Evolutionary conservation across 2,888 invertebrate genomes (phyloP).

Genomic region (Pammene aurita): DNA sequence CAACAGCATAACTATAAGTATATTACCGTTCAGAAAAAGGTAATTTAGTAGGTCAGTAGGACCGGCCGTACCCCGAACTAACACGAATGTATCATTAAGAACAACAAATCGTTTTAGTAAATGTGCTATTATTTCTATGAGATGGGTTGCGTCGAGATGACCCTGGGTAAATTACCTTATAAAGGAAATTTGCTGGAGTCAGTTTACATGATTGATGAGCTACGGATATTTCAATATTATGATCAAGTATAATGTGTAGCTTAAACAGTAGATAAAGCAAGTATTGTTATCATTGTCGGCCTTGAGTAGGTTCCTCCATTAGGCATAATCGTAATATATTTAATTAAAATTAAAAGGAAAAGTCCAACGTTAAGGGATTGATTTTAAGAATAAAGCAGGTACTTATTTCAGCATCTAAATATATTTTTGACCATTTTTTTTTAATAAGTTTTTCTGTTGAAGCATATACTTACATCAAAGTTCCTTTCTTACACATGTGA

Average conservation of each 20-base stretch:
- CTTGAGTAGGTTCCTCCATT: too few relatives aligned
- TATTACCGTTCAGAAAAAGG: conserved; percentile 13
- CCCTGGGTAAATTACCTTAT: conserved; percentile 12
- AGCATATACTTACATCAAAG: too few relatives aligned
- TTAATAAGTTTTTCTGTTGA: neutral
- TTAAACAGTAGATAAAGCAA: neutral
- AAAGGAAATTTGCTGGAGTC: conserved; percentile 8
- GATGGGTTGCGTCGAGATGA: neutral
- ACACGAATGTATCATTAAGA: conserved; percentile 17
- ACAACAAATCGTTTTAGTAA: conserved; percentile 3
- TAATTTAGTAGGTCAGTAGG: conserved; percentile 26
- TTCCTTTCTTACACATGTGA: too few relatives aligned
- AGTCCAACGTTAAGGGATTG: neutral
- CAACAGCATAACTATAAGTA: conserved; percentile 1
- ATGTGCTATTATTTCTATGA: conserved; percentile 19
- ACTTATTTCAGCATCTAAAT: too few relatives aligned
- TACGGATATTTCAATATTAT: conserved; percentile 8
- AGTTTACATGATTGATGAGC: conserved; percentile 17
- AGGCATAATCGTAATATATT: neutral
- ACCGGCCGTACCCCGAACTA: conserved; percentile 3
- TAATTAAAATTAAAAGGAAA: neutral
- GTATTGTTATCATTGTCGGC: too few relatives aligned
- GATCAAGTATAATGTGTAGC: neutral
- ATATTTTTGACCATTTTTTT: neutral
- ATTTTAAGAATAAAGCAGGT: neutral